phyloP scores from a whole-genome alignment of 2,888 invertebrate species.

The Pterobdella sp. region DNA sequence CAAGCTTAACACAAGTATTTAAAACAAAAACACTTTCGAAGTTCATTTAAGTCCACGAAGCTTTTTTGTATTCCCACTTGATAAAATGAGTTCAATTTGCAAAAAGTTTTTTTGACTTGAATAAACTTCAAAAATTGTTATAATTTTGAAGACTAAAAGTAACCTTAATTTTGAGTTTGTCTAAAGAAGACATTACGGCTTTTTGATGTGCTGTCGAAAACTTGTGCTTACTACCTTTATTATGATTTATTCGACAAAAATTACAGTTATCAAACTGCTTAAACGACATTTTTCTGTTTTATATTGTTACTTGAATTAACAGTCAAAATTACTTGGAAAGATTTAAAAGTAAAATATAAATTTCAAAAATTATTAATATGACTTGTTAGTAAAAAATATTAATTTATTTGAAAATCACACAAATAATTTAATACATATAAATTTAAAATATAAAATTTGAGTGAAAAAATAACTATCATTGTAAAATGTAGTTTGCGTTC shows the following conservation, averaged over 20 bases:
- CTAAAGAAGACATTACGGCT: not conserved
- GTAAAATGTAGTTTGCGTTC: no score
- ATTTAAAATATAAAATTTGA: not conserved
- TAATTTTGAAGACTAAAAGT: no score
- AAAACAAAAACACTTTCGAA: no score
- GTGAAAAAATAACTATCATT: no score
- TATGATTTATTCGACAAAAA: constrained; percentile 2
- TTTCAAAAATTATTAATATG: not conserved
- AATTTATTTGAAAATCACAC: not conserved
- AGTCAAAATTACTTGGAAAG: no score
- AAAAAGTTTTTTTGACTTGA: no score
- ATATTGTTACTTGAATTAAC: no score
- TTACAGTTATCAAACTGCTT: not conserved
- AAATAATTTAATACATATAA: not conserved
- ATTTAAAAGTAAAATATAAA: not conserved
- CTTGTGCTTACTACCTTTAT: constrained; percentile 1
- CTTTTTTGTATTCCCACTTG: no score
- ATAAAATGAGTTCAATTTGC: no score
- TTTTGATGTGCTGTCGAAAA: not conserved
- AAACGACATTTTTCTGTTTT: not conserved
- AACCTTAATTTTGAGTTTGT: not conserved
- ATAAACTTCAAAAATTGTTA: no score
- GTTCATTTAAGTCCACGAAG: no score
- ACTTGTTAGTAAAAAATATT: not conserved
- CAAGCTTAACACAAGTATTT: no score